Percentiles rank a stretch among this genome's conserved stretches.
phyloP scores from a whole-genome alignment of 2,888 invertebrate genomes.

The Cerastis rubricosa region DNA sequence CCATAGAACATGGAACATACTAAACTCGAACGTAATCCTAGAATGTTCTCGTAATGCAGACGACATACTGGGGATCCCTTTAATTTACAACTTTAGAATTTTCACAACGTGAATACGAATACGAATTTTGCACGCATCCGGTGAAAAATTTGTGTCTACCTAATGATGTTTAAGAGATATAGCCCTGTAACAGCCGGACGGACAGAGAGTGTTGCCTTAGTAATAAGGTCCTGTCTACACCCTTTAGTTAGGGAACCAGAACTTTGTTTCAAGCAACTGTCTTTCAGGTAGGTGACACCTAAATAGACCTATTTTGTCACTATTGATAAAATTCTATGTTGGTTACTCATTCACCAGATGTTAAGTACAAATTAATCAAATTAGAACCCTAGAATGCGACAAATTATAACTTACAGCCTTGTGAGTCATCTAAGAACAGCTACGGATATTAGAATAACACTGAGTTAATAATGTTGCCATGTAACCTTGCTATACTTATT shows the following conservation, averaged over 20 bases:
- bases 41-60: too few species aligned
- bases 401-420: constrained; percentile 1
- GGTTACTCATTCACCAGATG: constrained; percentile 13
- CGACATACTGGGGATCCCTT: too few species aligned
- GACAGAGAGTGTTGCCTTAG: background rate
- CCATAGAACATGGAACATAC: too few species aligned
- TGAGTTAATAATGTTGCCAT: background rate
- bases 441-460: background rate
- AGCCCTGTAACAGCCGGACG: background rate
- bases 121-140: too few species aligned
- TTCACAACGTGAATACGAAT: too few species aligned
- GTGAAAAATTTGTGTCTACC: background rate
- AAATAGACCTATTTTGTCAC: background rate
- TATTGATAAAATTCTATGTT: constrained; percentile 3
- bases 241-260: background rate
- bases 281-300: background rate
- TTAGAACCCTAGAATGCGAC: background rate
- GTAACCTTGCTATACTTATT: background rate
- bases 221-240: background rate
- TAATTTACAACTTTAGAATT: too few species aligned
- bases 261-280: background rate
- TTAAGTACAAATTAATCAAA: constrained; percentile 9
- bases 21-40: too few species aligned
- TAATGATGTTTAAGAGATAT: background rate
- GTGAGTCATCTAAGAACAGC: constrained; percentile 16